These are phyloP conservation scores for zebrafish (Danio rerio) DNA, from an alignment of 2,113 vertebrate genomes.

Conservation along the genomic window GRCz12tu NC_133193.1:5130501-5131000, in stretches of 20 bases:
- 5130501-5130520: too few relatives aligned
- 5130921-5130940: slow-evolving; percentile 36
- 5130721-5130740: background rate
- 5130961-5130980: slow-evolving; percentile 30
- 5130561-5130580: too few relatives aligned
- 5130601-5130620: too few relatives aligned
- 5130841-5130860: slow-evolving; percentile 42
- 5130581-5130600: too few relatives aligned
- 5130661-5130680: background rate
- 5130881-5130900: slow-evolving; percentile 28
- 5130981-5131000: slow-evolving; percentile 27
- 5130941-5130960: slow-evolving; percentile 49
- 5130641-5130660: too few relatives aligned
- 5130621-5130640: too few relatives aligned
- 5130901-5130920: slow-evolving; percentile 56
- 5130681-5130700: background rate
- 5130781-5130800: background rate
- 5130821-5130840: slow-evolving; percentile 41
- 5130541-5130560: too few relatives aligned
- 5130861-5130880: slow-evolving; percentile 13
- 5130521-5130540: too few relatives aligned
- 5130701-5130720: background rate
- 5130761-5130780: slow-evolving; percentile 34
- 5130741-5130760: slow-evolving; percentile 8
- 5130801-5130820: slow-evolving; percentile 31